Percentiles rank a stretch among this genome's conserved stretches.
phyloP scores from a whole-genome alignment of 2,113 vertebrate genomes.

The Australoheros scitulus region DNA sequence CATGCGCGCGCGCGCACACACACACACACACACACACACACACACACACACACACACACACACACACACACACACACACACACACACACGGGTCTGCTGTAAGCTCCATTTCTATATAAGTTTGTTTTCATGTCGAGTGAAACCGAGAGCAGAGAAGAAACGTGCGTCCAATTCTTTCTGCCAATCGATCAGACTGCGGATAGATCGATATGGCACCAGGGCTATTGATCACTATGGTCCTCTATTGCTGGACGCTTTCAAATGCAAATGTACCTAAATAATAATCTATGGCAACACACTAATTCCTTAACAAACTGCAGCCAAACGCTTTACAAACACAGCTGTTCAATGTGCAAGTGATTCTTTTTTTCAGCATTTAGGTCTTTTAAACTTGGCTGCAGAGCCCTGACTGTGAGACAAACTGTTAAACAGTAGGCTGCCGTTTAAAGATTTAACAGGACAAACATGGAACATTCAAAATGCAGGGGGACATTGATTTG shows the following conservation, averaged over 20 bases:
- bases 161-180: conserved; percentile 66
- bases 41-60: not conserved
- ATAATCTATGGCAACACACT: conserved; percentile 77
- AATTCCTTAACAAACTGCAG: conserved; percentile 78
- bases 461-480: conserved; percentile 56
- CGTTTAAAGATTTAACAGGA: conserved; percentile 67
- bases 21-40: not conserved
- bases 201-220: conserved; percentile 77
- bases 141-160: conserved; percentile 56
- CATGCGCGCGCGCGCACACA: too few species aligned
- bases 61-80: not conserved
- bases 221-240: conserved; percentile 76
- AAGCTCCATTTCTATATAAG: conserved; percentile 10
- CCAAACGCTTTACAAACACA: conserved; percentile 72
- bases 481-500: conserved; percentile 58
- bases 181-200: conserved; percentile 79
- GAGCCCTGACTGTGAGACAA: conserved; percentile 36
- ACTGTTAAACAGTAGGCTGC: conserved; percentile 45
- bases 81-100: conserved; percentile 1
- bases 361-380: conserved; percentile 18
- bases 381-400: conserved; percentile 33
- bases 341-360: conserved; percentile 39
- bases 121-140: conserved; percentile 44
- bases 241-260: conserved; percentile 75
- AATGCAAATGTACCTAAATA: conserved; percentile 80